Base-by-base conservation (phyloP, 2,113 vertebrate genomes). In the Notarius lentiginosus region DNA sequence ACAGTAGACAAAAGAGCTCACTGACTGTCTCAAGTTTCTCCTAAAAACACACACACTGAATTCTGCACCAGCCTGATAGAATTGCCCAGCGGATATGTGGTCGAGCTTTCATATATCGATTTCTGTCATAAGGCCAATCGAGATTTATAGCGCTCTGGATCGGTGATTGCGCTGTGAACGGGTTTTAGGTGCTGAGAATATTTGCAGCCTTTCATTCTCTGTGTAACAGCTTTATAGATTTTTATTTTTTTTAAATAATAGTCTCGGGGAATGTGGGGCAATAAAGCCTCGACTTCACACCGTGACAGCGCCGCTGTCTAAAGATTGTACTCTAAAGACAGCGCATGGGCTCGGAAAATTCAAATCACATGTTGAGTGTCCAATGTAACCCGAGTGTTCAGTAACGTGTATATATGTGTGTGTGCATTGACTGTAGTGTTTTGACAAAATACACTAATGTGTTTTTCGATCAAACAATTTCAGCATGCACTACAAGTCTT, bases 81-180 rank as follows among this genome's bases (percentile, higher is more conserved):
- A 65, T 84, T 27, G 65, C 86, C 83, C 47, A 20, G 61, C 24
- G 55, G 84, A 89, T 81, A 85, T 79, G 80, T 65, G 81, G 60
- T 81, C 58, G 61, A 84, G 66, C 80, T 70, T 85, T 88, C 81
- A 84, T 61, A 10, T 89, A 90, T 90, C 79, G 88, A 89, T 90
- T 88, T 85, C 79, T 89, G 89, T 88, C 89, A 88, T 85, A 75
- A 79, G 73, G 86, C 86, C 84, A 88, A 81, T 51, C 41, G 77
- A 86, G 85, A 87, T 88, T 86, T 86, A 91, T 87, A 83, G 77
- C 24, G 30, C 34, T 10, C 27, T 68, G 86, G 85, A 81, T 81
- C 63, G 66, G 30, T 86, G 63, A 55, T 27, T 70, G 85, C 85
- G n/a, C 66, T 82, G 63, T 86, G 85, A 56, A 73, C 12, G 79